phyloP scores from a whole-genome alignment of 2,888 invertebrate species.

The Amphimallon solstitiale region DNA sequence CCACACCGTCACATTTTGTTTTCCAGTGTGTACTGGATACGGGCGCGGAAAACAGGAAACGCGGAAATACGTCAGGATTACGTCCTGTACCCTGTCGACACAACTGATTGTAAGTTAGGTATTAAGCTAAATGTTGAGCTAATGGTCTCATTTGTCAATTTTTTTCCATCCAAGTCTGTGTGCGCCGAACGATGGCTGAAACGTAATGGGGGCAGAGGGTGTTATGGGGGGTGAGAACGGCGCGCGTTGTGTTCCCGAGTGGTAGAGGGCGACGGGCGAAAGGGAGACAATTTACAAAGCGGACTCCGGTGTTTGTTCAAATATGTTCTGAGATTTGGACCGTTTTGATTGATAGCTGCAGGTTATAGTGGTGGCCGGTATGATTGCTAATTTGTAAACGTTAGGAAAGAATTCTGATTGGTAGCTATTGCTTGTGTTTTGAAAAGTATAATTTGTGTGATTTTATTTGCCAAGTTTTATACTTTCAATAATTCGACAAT shows the following conservation, averaged over 20 bases:
- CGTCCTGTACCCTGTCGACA: conserved; percentile 1
- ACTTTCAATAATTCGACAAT: no score
- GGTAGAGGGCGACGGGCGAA: neutral
- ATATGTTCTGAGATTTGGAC: conserved; percentile 21
- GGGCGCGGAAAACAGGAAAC: neutral
- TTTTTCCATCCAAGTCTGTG: conserved; percentile 46
- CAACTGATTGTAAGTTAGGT: conserved; percentile 46
- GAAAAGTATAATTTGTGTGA: no score
- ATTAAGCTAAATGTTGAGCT: conserved; percentile 57
- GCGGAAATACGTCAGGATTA: conserved; percentile 24
- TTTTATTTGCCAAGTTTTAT: no score
- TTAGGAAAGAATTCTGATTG: no score
- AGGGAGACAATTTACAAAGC: neutral
- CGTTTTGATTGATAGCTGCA: conserved; percentile 43
- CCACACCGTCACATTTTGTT: no score
- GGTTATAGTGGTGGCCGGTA: conserved; percentile 39
- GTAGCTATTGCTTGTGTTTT: no score
- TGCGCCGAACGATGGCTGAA: neutral
- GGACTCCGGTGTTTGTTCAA: conserved; percentile 20
- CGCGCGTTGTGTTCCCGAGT: neutral
- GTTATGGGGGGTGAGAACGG: no score
- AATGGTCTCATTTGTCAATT: conserved; percentile 58
- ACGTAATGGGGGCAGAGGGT: neutral
- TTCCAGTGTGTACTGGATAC: no score
- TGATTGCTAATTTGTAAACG: conserved; percentile 14